Percentiles rank a stretch among this genome's conserved stretches.
phyloP scores from a whole-genome alignment of 1,140 invertebrate genomes.

The Cotesia chilonis region DNA sequence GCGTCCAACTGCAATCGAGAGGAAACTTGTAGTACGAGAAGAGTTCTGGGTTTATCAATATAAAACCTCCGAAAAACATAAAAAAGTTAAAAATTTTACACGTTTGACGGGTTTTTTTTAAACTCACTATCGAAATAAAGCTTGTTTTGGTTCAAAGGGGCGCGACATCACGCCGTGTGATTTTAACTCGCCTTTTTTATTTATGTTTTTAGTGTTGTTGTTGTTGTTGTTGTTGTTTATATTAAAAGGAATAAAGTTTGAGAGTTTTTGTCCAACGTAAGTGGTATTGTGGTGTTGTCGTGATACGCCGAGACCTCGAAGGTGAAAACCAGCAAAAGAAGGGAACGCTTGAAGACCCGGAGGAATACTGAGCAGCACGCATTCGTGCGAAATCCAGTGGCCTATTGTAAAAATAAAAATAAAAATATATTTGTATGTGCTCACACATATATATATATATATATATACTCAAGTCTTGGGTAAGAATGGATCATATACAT shows the following conservation, averaged over 20 bases:
- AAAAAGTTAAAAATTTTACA: background rate
- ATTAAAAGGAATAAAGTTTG: too few species aligned
- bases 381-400: constrained; percentile 8
- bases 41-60: background rate
- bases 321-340: constrained; percentile 11
- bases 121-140: background rate
- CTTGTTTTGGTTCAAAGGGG: background rate
- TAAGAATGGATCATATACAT: background rate
- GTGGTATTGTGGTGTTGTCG: background rate
- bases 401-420: background rate
- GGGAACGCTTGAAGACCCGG: constrained; percentile 17
- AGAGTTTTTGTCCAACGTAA: background rate
- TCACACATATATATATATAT: too few species aligned
- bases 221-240: too few species aligned
- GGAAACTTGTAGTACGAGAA: background rate
- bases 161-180: too few species aligned
- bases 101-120: constrained; percentile 19
- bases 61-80: background rate
- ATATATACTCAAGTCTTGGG: too few species aligned
- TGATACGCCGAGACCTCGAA: background rate
- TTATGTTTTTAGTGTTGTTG: background rate
- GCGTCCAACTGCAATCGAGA: background rate
- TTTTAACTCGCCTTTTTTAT: background rate
- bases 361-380: constrained; percentile 23
- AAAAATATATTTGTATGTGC: too few species aligned